Base-by-base conservation (phyloP, 2,888 invertebrate genomes). In the Clivina fossor region DNA sequence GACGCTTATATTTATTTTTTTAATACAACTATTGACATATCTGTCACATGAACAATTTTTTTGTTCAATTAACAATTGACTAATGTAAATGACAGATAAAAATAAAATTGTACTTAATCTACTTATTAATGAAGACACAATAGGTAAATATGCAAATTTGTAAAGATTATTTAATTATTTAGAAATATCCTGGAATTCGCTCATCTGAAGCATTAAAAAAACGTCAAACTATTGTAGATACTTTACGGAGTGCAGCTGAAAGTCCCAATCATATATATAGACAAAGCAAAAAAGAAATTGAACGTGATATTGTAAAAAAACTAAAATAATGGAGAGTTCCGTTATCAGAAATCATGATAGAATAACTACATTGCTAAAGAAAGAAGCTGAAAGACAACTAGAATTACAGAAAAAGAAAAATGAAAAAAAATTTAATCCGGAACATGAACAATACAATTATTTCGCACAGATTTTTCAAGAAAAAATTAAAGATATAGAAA, bases 391-490 rank as follows among this genome's bases (percentile, higher is more conserved):
- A 65, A 76, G 86, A 9, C 78, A 83, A 70, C 79, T 82, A 62
- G 80, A 82, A 65, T 74, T 85, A 61, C 82, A 84, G 64, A 82
- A 82, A 67, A 81, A 82, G 50, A 81, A 80, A 62, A 82, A 83
- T 64, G 80, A 81, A 48, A 81, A 81, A 65, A 81, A 82, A 65
- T n/a, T n/a, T n/a, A 78, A 78, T 56, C 83, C 84, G 3, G 80
- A 80, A 56, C 78, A 82, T 61, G 86, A 86, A 71, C 83, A 83
- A 68, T 76, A 84, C 43, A 86, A 86, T 61, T 86, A 81, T 68
- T 90, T 90, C 67, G 80, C 83, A 30, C 80, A 81, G 44, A 76
- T 81, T 5, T 90, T 90, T 66, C 79, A 82, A 65, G 79, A 84
- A 18, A 83, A 84, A 61, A 80, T 81, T 13, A 79, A 79, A 61